A percentile compares a stretch with the other conserved stretches of the same genome.
Conservation (phyloP, 1,140 invertebrate genomes). For the Vanessa tameamea region DNA sequence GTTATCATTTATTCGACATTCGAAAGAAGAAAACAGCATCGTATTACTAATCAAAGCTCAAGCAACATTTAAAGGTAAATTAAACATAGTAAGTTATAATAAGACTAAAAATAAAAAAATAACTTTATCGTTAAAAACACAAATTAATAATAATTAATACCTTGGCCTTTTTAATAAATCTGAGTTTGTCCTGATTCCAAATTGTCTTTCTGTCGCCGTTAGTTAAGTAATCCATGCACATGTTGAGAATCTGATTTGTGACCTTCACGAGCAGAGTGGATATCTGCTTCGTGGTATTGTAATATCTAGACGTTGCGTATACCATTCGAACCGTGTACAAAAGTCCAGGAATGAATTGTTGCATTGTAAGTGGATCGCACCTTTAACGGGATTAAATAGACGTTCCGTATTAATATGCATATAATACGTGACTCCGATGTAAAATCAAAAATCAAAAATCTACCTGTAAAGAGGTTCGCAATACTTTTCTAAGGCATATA, state of each 20-base stretch:
- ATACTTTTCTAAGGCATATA: constrained; percentile 92
- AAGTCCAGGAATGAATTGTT: constrained; percentile 85
- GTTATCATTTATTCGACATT: neutral
- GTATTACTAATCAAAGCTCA: no score
- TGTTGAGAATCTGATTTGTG: constrained; percentile 88
- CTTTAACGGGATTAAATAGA: constrained; percentile 38
- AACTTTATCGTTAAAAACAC: neutral
- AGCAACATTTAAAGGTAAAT: no score
- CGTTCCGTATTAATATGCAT: neutral
- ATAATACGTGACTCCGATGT: no score
- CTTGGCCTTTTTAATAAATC: constrained; percentile 86
- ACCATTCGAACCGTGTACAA: constrained; percentile 90
- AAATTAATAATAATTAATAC: constrained; percentile 59
- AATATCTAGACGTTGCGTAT: constrained; percentile 92
- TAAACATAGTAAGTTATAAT: no score
- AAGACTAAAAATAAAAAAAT: no score
- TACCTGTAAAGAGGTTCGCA: constrained; percentile 90
- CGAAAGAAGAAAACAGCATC: no score
- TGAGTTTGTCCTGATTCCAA: constrained; percentile 86
- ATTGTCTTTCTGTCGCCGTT: constrained; percentile 83
- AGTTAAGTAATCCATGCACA: constrained; percentile 86
- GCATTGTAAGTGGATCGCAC: constrained; percentile 86
- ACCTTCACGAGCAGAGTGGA: constrained; percentile 90
- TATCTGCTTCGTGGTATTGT: constrained; percentile 90
- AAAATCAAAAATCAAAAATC: neutral